Percentiles rank a stretch among this genome's conserved stretches.
These are phyloP conservation scores for Gallinago media DNA, from an alignment of 2,113 vertebrate genomes.

Conservation along the genomic window DNA sequence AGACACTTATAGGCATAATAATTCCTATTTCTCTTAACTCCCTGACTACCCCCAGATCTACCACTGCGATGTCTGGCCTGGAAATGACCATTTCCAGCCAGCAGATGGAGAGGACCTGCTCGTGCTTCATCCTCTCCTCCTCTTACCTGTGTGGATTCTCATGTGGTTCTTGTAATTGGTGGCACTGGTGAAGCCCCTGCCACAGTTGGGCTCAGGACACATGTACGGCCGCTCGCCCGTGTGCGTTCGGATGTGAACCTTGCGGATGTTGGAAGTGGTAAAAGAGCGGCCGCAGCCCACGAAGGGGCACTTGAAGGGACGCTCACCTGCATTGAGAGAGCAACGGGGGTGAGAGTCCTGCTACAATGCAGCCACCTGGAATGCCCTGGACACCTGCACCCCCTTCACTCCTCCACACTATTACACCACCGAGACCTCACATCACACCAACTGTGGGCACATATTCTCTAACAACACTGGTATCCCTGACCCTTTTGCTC, in stretches of 20 bases:
- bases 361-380: accelerated
- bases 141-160: conserved; percentile 87
- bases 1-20: no score
- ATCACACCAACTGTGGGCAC: no score
- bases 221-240: conserved; percentile 84
- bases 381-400: background rate
- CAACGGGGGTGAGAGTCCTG: background rate
- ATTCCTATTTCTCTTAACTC: background rate
- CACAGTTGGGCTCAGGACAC: conserved; percentile 81
- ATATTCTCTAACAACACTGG: background rate
- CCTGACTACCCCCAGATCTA: background rate
- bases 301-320: conserved; percentile 85
- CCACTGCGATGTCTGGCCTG: background rate
- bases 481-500: background rate
- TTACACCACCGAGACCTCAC: background rate
- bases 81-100: background rate
- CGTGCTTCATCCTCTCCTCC: background rate
- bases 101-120: background rate
- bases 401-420: background rate
- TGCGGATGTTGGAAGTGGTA: conserved; percentile 86
- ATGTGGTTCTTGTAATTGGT: conserved; percentile 90
- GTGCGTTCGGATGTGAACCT: conserved; percentile 86
- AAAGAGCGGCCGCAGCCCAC: conserved; percentile 87
- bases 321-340: conserved; percentile 74
- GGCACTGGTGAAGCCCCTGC: conserved; percentile 85